Evolutionary conservation across 2,113 vertebrate species (phyloP).

Genomic region (Climacteris rufus): DNA sequence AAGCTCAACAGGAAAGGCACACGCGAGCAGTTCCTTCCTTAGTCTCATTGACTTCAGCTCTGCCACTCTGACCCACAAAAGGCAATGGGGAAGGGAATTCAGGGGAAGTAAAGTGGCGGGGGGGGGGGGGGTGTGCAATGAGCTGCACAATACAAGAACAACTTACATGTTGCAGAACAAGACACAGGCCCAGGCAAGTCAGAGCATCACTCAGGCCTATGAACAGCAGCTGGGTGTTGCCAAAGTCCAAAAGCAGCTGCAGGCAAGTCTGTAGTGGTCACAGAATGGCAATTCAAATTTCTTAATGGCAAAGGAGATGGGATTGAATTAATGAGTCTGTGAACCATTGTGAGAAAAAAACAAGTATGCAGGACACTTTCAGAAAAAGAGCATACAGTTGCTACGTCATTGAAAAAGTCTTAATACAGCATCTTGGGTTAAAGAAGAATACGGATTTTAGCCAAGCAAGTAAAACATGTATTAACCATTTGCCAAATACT

Average conservation of each 20-base stretch:
- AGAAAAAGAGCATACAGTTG: not conserved
- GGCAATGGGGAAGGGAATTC: not conserved
- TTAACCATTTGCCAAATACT: not conserved
- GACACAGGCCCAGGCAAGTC: slow-evolving; percentile 25
- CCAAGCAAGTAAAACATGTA: not conserved
- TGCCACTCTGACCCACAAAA: not conserved
- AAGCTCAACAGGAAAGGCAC: slow-evolving; percentile 29
- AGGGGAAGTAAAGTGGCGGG: not conserved
- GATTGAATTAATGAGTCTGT: not conserved
- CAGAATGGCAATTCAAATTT: not conserved
- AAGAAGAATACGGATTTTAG: not conserved
- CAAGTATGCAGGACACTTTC: not conserved
- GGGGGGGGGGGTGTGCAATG: too few species aligned
- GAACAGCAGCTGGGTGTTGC: not conserved
- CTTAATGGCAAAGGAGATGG: not conserved
- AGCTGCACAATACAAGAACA: not conserved
- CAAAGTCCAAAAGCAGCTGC: not conserved
- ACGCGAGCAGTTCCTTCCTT: slow-evolving; percentile 21
- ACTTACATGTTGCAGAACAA: not conserved
- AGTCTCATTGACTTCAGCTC: not conserved
- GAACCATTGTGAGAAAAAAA: not conserved
- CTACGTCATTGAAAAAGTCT: not conserved
- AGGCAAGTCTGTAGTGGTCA: not conserved
- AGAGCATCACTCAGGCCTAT: not conserved
- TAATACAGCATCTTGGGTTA: not conserved